Base-by-base conservation (phyloP, 2,113 vertebrate species). In the Suncus etruscus region DNA sequence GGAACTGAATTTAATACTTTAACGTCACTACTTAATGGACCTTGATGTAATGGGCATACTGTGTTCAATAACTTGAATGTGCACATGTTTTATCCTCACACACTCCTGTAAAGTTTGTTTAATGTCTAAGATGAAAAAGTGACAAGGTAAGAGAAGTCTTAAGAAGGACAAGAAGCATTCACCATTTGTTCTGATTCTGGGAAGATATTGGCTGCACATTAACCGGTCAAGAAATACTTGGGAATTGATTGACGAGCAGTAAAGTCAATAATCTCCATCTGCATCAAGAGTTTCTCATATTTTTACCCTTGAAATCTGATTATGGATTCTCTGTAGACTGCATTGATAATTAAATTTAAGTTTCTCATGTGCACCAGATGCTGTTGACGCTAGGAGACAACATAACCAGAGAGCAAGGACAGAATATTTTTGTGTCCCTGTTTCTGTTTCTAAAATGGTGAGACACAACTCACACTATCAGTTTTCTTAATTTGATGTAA, bases 111-210 rank as follows among this genome's bases (percentile, higher is more conserved):
- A 58, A 76, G 47, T 25, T 58, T 66, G 47, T 70, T 85, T 79
- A 87, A 83, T 48, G 45, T 91, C 22, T 74, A 74, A 87, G 65
- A 16, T 69, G 29, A 91, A 54, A 76, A 78, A 81, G 14, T 78
- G 83, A 61, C 51, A 76, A 76, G 8, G 78, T 66, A 81, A 58
- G 69, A 65, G 72, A 89, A 61, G 32, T 18, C 29, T 22, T 82
- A 74, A 75, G 93, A 84, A 89, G 47, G 47, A 72, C 9, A 82
- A 82, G 72, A 48, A 77, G 31, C 20, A 72, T 68, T 82, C 92
- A 90, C 47, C 50, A 50, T 50, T 84, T 89, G 68, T 78, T 89
- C n/a, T 32, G 66, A 68, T 72, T 77, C 15, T 58, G 80, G 91
- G 68, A 83, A 4, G 11, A 58, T 77, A 16, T 29, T 74, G 16